Evolutionary conservation across 2,797 vertebrate genomes (phyloP), one percentile per base, ranked within the genome.

Genomic region (Crenuchus spilurus): DNA sequence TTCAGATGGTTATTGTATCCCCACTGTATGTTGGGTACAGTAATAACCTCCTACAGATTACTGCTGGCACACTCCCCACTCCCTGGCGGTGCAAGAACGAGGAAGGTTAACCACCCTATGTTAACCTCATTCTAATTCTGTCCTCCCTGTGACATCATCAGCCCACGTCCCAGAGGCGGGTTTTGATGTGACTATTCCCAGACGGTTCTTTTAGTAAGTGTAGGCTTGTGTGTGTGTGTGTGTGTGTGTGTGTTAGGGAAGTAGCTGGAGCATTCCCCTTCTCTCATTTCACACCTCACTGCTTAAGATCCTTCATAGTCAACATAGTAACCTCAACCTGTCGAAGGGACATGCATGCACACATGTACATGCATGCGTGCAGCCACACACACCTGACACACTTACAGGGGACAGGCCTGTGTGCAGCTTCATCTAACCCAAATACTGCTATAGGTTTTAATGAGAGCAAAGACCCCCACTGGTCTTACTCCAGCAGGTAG

Each of bases 301-400:
- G 85, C 84, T 75, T 79, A 80, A 86, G 84, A 89, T 88, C 86
- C 86, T 89, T 90, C 88, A 90, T 84, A 83, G 83, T 87, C 85
- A 84, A 81, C 85, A 84, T 76, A 68, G 76, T 84, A 85, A 84
- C 78, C 83, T 80, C 78, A 78, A 79, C 86, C 66, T 75, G 28
- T 49, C 80, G 76, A 62, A n/a, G 28, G 65, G 73, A 51, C 13
- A 58, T 61, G 18, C 37, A 22, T 48, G 37, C 60, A 57, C n/a
- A 48, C 41, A 20, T 55, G 48, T 60, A 20, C 55, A 63, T 63
- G 46, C 65, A 67, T 60, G 42, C 48, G 57, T 44, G 58, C 46
- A 62, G 18, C 52, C 41, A 72, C 42, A 67, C 57, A 70, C 33
- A 62, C 33, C 18, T 66, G 62, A 49, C 69, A 78, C 26, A 72